Conservation (phyloP, 2,797 vertebrate species). For the Manis javanica region DNA sequence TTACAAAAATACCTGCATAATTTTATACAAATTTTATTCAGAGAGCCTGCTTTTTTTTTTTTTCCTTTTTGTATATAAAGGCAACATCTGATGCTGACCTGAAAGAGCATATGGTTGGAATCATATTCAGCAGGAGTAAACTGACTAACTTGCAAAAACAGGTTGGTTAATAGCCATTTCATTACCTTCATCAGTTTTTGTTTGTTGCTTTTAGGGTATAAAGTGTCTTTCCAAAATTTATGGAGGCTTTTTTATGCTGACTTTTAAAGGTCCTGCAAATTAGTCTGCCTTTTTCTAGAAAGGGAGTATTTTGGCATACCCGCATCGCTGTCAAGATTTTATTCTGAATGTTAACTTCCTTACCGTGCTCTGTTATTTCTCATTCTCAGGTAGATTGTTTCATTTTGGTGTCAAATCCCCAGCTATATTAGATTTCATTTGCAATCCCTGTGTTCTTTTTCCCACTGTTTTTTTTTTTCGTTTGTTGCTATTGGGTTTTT, state of each 20-base stretch:
- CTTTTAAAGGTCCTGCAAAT: neutral
- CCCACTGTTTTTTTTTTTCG: neutral
- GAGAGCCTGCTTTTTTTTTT: slow-evolving; percentile 56
- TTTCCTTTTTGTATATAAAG: slow-evolving; percentile 85
- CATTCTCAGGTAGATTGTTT: slow-evolving; percentile 35
- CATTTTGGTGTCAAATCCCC: slow-evolving; percentile 30
- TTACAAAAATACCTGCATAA: slow-evolving; percentile 17
- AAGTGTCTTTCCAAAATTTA: slow-evolving; percentile 17
- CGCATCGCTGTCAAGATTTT: slow-evolving; percentile 1
- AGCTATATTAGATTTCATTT: slow-evolving; percentile 25
- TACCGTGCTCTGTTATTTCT: slow-evolving; percentile 40
- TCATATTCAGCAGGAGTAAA: slow-evolving; percentile 99
- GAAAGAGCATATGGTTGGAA: slow-evolving; percentile 99
- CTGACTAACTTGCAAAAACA: slow-evolving; percentile 99
- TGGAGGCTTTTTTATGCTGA: neutral
- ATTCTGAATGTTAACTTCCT: slow-evolving; percentile 27
- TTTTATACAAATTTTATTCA: slow-evolving; percentile 46
- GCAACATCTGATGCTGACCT: slow-evolving; percentile 98
- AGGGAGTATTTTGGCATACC: neutral
- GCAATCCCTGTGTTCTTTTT: neutral
- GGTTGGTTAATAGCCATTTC: slow-evolving; percentile 85
- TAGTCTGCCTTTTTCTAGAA: neutral
- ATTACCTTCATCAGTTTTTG: slow-evolving; percentile 12
- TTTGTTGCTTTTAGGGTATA: neutral
- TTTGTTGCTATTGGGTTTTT: neutral